Base-by-base conservation (phyloP, 2,113 vertebrate species). In the Centropristis striata region DNA sequence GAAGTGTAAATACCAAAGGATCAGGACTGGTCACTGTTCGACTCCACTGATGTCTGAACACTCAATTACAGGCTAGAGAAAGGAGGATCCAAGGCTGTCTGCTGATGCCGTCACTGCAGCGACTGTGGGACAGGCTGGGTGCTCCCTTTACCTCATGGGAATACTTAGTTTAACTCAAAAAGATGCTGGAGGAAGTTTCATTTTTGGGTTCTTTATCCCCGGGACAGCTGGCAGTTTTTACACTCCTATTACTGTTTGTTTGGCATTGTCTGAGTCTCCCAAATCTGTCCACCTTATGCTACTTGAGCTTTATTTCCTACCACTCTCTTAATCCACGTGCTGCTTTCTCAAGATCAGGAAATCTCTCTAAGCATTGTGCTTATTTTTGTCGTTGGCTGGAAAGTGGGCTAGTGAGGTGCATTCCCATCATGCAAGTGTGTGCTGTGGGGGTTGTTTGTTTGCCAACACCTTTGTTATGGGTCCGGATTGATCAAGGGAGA, bases 41-140 rank as follows among this genome's bases (percentile, higher is more conserved):
- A 75, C 84, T 92, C 76, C 68, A 69, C 63, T 86, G 55, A 79
- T 74, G 75, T 83, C 80, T 81, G 66, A 81, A 47, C 27, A 4
- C 69, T 83, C 79, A 92, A 88, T 91, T 87, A 90, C 81, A 92
- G 88, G 57, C 59, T 49, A 50, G 46, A 79, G 59, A 57, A 32
- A 68, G 21, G 39, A 54, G 66, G 44, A 60, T 71, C 46, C 55
- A 11, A 54, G 41, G 20, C 21, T 51, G 50, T 57, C 60, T 41
- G 44, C 37, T 61, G 63, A 50, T 63, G 28, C 28, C 4, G 36
- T 71, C 49, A 23, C 42, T 42, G 37, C 41, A n/a, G 57, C 8
- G 41, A 32, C n/a, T 32, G 42, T 65, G 61, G 42, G 42, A 28
- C 16, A 41, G n/a, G 16, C n/a, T 54, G 50, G 36, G 1, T 3